Evolutionary conservation across 2,113 vertebrate species (phyloP), one percentile per base, ranked within the genome.

Genomic region (Puntigrus tetrazona): DNA sequence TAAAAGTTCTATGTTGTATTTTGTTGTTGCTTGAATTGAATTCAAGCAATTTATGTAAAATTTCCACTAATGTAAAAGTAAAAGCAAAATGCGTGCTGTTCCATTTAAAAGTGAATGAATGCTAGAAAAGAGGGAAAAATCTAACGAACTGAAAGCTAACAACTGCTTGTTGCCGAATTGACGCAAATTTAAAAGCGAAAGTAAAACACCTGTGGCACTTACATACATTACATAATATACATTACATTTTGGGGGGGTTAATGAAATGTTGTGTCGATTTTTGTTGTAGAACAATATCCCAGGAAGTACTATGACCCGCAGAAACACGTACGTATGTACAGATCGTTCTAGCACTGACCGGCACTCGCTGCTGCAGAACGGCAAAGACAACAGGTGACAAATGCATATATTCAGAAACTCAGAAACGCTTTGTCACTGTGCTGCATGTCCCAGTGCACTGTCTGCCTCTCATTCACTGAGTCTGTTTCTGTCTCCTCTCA

Each of bases 281-380:
- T 16, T 88, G 34, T 43, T 88, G 25, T 88, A 97, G 96, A 97
- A 96, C 88, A 97, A 95, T 91, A 96, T 97, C 79, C 97, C 97
- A 1, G 95, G 96, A 25, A 97, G 96, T 81, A 93, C 95, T 82
- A 98, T 97, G 97, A 95, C 95, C 16, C 96, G 97, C 79, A 92
- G 96, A 70, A 98, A 98, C 84, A 98, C 97, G 0, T 97, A 97
- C 0, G 97, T 97, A 34, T 98, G 97, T 92, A 97, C 96, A 0
- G 97, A 98, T 85, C 95, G 96, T 59, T 92, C 96, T 0, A 96
- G 95, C 20, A 81, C 94, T 0, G 97, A 98, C 82, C 92, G 96
- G 63, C 96, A 96, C 1, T 95, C 95, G 3, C 92, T 98, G 18
- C 94, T 97, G 91, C 95, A 96, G 89, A 97, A 97, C 0, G 96